A percentile compares a stretch with the other conserved stretches of the same genome.
phyloP scores from a whole-genome alignment of 2,113 vertebrate genomes.

The Cyanocitta stelleri region DNA sequence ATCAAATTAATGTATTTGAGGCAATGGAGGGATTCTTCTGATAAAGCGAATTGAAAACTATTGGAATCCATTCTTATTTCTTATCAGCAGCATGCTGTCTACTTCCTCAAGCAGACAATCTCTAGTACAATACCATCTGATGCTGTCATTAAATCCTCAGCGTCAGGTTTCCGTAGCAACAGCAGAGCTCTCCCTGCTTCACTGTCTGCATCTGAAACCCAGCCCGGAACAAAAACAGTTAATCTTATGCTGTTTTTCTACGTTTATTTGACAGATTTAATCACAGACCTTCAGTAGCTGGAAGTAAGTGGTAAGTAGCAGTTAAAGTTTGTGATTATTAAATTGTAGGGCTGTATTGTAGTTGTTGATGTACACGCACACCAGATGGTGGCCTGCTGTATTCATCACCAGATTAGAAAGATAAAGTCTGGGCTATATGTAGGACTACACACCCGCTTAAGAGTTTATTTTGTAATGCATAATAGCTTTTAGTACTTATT shows the following conservation, averaged over 20 bases:
- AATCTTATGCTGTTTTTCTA: neutral
- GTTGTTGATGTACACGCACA: neutral
- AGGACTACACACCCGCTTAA: constrained; percentile 31
- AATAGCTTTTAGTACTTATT: constrained; percentile 11
- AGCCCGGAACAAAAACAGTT: neutral
- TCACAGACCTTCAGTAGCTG: constrained; percentile 9
- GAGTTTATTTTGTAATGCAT: constrained; percentile 8
- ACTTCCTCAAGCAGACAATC: neutral
- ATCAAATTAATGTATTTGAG: neutral
- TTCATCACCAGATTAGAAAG: constrained; percentile 78
- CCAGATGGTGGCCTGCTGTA: constrained; percentile 79
- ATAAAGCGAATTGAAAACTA: neutral
- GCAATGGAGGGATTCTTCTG: neutral
- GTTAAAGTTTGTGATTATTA: constrained; percentile 52
- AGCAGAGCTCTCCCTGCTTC: constrained; percentile 12
- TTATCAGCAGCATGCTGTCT: neutral
- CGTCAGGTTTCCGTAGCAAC: constrained; percentile 76
- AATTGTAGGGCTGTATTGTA: constrained; percentile 25
- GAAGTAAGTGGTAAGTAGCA: constrained; percentile 40
- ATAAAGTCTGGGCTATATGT: constrained; percentile 74
- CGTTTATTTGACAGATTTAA: neutral
- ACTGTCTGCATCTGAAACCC: neutral
- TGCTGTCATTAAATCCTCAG: constrained; percentile 59
- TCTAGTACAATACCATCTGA: constrained; percentile 17
- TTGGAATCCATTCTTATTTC: neutral